Conservation (phyloP, 2,888 invertebrate species). For the Ennomos fuscantarius region DNA sequence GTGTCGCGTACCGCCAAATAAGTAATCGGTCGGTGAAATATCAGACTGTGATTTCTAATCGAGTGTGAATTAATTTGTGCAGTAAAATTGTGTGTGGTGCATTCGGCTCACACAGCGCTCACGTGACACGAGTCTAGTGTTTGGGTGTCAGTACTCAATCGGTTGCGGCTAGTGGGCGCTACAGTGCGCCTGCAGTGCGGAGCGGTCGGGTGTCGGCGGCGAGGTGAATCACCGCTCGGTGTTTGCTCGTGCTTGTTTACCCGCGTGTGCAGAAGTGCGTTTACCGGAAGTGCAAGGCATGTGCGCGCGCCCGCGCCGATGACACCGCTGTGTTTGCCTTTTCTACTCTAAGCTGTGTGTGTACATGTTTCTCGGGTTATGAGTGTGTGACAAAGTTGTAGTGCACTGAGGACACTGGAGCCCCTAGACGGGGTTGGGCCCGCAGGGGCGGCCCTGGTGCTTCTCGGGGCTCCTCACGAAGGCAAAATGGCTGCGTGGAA, state of each 20-base stretch:
- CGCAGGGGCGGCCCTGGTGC: conserved; percentile 86
- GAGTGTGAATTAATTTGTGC: conserved; percentile 69
- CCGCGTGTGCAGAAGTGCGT: conserved; percentile 82
- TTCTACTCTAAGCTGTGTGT: conserved; percentile 77
- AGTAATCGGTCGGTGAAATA: conserved; percentile 60
- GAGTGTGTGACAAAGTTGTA: conserved; percentile 84
- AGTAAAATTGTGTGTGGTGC: conserved; percentile 66
- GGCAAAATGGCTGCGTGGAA: conserved; percentile 90
- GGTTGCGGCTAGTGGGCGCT: conserved; percentile 71
- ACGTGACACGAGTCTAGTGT: conserved; percentile 78
- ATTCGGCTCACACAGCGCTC: conserved; percentile 60
- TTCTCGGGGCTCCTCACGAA: conserved; percentile 85
- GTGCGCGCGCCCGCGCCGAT: conserved; percentile 79
- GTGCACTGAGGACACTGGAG: conserved; percentile 86
- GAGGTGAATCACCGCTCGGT: conserved; percentile 81
- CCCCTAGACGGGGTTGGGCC: conserved; percentile 86
- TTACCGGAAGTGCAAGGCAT: conserved; percentile 82
- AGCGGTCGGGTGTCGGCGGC: conserved; percentile 65
- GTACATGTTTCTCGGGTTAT: conserved; percentile 81
- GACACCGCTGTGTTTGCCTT: conserved; percentile 75
- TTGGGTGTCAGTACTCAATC: conserved; percentile 70
- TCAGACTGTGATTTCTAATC: conserved; percentile 62
- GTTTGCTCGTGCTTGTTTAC: conserved; percentile 80
- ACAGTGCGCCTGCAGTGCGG: conserved; percentile 78
- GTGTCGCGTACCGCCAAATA: conserved; percentile 59